Percentiles rank a stretch among this genome's conserved stretches.
Evolutionary conservation across 2,113 vertebrate species (phyloP).

Genomic region (Crypturellus undulatus): DNA sequence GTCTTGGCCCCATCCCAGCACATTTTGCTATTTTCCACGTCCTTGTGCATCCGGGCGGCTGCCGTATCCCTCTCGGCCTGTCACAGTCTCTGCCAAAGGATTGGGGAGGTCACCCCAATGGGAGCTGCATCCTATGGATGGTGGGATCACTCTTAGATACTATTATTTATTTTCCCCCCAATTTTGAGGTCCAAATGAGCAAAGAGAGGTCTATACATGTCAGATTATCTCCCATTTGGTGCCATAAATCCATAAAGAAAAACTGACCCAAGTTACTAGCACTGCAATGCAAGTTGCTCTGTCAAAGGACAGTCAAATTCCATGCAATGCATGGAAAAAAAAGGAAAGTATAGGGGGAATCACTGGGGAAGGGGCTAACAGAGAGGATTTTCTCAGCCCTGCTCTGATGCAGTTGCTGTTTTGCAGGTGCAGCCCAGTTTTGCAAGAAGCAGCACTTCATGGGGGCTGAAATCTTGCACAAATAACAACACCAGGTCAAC

Average conservation of each 20-base stretch:
- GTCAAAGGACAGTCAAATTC: neutral
- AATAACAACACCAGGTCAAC: too few relatives aligned
- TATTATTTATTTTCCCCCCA: neutral
- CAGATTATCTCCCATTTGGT: neutral
- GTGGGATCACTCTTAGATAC: neutral
- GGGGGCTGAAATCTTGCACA: neutral
- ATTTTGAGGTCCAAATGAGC: neutral
- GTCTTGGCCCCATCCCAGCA: neutral
- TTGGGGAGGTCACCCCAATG: neutral
- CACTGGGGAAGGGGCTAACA: accelerated
- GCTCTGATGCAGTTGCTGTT: neutral
- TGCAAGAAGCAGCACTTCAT: neutral
- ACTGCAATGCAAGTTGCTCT: neutral
- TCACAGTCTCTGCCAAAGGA: neutral
- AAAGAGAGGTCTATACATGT: neutral
- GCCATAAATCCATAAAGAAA: neutral
- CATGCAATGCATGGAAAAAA: accelerated
- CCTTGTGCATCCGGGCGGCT: neutral
- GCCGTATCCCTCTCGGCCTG: neutral
- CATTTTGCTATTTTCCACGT: neutral
- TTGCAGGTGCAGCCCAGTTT: neutral
- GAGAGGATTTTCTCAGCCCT: neutral
- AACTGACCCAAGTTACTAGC: neutral
- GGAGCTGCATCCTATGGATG: neutral
- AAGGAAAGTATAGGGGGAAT: neutral